Evolutionary conservation across 1,140 invertebrate species (phyloP).

Genomic region (Cydia fagiglandana): DNA sequence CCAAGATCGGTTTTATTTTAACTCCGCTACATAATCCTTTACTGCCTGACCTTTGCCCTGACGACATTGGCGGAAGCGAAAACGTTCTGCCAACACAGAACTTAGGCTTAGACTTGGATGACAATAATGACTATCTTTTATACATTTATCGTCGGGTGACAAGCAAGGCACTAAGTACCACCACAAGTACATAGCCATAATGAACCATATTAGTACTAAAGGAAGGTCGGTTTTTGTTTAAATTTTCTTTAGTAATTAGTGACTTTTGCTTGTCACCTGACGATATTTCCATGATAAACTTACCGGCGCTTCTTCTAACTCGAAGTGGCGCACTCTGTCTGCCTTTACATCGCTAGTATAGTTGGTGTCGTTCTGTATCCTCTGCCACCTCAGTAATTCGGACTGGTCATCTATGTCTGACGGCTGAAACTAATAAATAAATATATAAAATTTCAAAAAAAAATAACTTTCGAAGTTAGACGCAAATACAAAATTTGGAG

Average conservation of each 20-base stretch:
- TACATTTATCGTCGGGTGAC: no score
- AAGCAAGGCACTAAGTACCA: no score
- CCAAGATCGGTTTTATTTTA: no score
- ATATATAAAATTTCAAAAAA: not conserved
- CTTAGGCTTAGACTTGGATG: not conserved
- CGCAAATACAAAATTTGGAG: not conserved
- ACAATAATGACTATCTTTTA: no score
- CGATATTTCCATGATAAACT: constrained; percentile 37
- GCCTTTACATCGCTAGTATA: not conserved
- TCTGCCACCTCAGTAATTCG: not conserved
- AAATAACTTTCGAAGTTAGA: not conserved
- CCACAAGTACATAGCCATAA: no score
- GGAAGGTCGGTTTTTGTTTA: no score
- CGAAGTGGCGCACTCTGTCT: constrained; percentile 36
- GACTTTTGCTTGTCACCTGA: no score
- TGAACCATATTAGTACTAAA: no score
- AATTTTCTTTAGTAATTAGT: no score
- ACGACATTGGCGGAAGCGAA: constrained; percentile 3
- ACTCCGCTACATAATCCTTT: not conserved
- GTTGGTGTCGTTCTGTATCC: not conserved
- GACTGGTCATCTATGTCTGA: not conserved
- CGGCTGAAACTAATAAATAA: not conserved
- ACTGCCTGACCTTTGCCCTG: not conserved
- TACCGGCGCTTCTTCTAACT: constrained; percentile 66
- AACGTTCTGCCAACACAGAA: constrained; percentile 24